Evolutionary conservation across 2,888 invertebrate genomes (phyloP).

Genomic region (Linnaemya tessellans): DNA sequence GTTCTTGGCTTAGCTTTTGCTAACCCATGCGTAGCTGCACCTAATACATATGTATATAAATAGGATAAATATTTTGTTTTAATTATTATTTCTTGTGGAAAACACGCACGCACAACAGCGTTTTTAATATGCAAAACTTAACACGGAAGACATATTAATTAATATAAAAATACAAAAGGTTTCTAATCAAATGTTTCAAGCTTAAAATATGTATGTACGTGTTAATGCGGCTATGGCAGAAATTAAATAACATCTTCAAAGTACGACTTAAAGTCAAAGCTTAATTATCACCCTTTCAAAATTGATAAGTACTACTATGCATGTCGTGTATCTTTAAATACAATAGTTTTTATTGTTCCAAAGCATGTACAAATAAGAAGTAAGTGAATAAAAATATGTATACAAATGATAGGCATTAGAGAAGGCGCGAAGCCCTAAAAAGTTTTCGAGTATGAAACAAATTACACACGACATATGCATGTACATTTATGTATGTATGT

Average conservation of each 20-base stretch:
- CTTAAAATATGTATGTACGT: constrained; percentile 1
- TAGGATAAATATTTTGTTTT: not conserved
- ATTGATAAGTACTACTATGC: not conserved
- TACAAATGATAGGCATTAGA: not conserved
- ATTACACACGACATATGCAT: not conserved
- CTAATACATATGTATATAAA: not conserved
- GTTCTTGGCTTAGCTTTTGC: no score
- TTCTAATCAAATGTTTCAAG: not conserved
- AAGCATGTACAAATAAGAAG: not conserved
- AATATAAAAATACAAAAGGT: constrained; percentile 6
- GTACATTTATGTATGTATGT: not conserved
- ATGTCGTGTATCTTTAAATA: not conserved
- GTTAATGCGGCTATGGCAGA: not conserved
- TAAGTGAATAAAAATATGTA: not conserved
- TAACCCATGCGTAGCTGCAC: no score
- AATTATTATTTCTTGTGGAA: not conserved
- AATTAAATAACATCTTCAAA: not conserved
- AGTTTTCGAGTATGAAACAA: not conserved
- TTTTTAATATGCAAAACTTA: not conserved
- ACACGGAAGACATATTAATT: constrained; percentile 37
- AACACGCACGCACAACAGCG: not conserved
- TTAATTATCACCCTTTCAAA: not conserved
- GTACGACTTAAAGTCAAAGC: not conserved
- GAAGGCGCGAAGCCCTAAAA: not conserved
- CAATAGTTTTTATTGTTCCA: not conserved